Conservation (phyloP, 1,140 invertebrate genomes). For the Anastatus disparis region DNA sequence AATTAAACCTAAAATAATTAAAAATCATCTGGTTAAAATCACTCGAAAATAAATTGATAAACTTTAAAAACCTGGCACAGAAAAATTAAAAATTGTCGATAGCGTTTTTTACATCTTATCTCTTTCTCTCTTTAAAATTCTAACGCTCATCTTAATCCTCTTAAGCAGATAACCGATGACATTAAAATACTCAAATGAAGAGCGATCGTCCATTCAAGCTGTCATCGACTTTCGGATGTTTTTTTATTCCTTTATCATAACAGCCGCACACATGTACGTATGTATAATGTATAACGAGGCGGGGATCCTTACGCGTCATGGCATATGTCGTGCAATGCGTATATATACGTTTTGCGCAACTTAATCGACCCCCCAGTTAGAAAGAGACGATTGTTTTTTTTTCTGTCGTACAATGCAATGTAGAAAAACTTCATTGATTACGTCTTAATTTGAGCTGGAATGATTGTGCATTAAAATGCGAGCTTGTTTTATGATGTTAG, state of each 20-base stretch:
- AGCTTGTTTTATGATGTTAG: too few relatives aligned
- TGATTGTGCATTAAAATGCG: too few relatives aligned
- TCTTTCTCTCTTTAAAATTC: neutral
- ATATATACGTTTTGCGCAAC: neutral
- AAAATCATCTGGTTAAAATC: too few relatives aligned
- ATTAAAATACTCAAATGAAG: conserved; percentile 29
- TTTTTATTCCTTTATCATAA: neutral
- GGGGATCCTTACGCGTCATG: neutral
- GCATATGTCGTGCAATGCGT: conserved; percentile 21
- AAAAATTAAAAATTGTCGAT: too few relatives aligned
- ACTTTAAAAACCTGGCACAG: too few relatives aligned
- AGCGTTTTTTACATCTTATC: too few relatives aligned
- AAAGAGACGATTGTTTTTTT: neutral
- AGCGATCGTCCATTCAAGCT: conserved; percentile 27
- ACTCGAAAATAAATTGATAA: too few relatives aligned
- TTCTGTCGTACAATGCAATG: too few relatives aligned
- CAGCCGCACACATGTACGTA: neutral
- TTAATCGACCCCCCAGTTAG: neutral
- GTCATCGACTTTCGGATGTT: conserved; percentile 33
- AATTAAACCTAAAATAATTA: too few relatives aligned
- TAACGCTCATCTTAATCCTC: neutral
- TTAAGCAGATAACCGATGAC: conserved; percentile 10
- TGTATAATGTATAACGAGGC: neutral
- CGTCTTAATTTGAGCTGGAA: too few relatives aligned
- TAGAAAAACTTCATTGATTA: too few relatives aligned